Base-by-base conservation (phyloP, 2,113 vertebrate genomes). In the Chaetops frenatus region DNA sequence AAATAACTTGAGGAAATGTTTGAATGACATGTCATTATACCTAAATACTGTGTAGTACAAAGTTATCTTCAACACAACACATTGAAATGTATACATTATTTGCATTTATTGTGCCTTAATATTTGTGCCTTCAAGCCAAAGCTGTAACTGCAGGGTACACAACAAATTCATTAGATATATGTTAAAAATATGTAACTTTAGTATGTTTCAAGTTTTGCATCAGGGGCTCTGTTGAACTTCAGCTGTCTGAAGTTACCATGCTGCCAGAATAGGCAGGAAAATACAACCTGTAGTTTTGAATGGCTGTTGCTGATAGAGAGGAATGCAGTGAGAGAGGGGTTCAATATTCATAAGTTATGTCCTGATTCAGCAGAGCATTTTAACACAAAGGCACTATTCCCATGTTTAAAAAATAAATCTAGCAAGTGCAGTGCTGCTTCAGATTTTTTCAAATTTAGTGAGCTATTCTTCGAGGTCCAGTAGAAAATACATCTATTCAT, bases 91-190 rank as follows among this genome's bases (percentile, higher is more conserved):
- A 90, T 95, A 80, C 81, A 38, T 93, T 97, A 96, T 97, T 95
- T 96, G 91, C 95, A 96, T 97, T 96, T 96, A 92, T 93, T 96
- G 95, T 98, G 98, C 97, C 98, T 98, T 98, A 97, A 94, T 85
- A 97, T 92, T 96, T 95, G 95, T 97, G 95, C 96, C 96, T 94
- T 94, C 74, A 94, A 97, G 90, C 97, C 96, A 97, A 96, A 97
- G 83, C 92, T 86, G 38, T 88, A 84, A 96, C 93, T 97, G 60
- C 97, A 94, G 96, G 81, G 89, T 95, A 71, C 64, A 94, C 83
- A 91, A 92, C 65, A 93, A 81, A 94, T 77, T 93, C 89, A 60
- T 88, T 88, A 78, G 38, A 60, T 81, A 29, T 71, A 73, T 62
- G 57, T 95, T 91, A 74, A 89, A 89, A 89, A 71, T 66, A 25